Percentiles rank a stretch among this genome's conserved stretches.
These are phyloP conservation scores for Patiria miniata DNA, from an alignment of 35 echinoderm and acorn worm genomes.

Conservation along the genomic window DNA sequence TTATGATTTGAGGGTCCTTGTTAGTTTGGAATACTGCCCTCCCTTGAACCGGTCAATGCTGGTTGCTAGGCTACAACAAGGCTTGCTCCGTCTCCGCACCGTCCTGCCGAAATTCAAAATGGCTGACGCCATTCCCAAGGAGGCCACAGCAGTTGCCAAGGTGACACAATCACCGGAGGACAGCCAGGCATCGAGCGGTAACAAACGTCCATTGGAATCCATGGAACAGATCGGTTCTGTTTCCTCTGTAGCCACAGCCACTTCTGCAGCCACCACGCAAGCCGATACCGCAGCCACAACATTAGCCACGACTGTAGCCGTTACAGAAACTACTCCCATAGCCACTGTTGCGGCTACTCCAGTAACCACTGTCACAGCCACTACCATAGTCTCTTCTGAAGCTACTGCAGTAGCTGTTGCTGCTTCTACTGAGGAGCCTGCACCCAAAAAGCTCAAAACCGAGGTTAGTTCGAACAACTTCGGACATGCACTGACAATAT, in stretches of 20 bases:
- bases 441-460: slow-evolving; percentile 19
- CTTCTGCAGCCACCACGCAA: no score
- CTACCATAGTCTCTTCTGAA: no score
- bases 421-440: neutral
- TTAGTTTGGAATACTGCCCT: neutral
- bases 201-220: slow-evolving; percentile 5
- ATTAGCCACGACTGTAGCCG: no score
- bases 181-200: neutral
- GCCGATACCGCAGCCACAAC: no score
- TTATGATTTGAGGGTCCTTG: no score
- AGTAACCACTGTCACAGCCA: no score
- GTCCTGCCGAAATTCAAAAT: slow-evolving; percentile 36
- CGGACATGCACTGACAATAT: no score
- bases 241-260: no score
- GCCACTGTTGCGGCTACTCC: no score
- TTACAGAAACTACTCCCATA: no score
- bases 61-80: neutral
- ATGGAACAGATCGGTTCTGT: neutral
- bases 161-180: neutral
- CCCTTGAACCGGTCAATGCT: neutral
- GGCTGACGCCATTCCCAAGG: slow-evolving; percentile 39
- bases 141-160: neutral
- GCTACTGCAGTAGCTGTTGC: no score
- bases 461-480: neutral
- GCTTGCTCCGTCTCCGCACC: neutral